Conservation (phyloP, 2,113 vertebrate genomes). For the Anser brachyrhynchus region DNA sequence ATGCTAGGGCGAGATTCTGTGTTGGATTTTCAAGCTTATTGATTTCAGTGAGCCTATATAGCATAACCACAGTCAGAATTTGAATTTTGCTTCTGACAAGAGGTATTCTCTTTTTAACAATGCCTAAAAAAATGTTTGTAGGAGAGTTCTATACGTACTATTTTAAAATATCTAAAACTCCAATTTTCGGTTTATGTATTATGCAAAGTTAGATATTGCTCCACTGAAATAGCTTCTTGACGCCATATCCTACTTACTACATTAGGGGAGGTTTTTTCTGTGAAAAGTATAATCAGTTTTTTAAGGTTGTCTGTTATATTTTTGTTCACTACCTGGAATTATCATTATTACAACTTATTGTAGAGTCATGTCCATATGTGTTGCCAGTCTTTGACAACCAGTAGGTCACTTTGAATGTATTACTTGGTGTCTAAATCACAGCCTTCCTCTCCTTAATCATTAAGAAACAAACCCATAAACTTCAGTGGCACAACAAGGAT, state of each 20-base stretch:
- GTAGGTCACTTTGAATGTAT: background rate
- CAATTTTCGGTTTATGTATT: background rate
- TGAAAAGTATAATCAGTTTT: background rate
- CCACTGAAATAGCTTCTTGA: background rate
- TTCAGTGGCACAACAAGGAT: background rate
- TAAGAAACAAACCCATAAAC: background rate
- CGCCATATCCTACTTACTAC: background rate
- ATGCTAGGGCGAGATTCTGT: background rate
- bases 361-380: background rate
- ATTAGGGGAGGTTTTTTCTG: background rate
- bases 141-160: background rate
- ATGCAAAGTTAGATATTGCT: background rate
- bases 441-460: background rate
- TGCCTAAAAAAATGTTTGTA: background rate
- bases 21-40: background rate
- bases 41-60: background rate
- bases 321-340: background rate
- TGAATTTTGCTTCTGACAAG: background rate
- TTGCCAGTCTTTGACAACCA: background rate
- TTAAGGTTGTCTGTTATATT: background rate
- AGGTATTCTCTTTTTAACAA: background rate
- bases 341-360: background rate
- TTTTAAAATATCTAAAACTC: background rate
- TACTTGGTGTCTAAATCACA: background rate
- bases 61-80: background rate